These are phyloP conservation scores for Bucco capensis DNA, from an alignment of 2,113 vertebrate species.

Conservation along the genomic window DNA sequence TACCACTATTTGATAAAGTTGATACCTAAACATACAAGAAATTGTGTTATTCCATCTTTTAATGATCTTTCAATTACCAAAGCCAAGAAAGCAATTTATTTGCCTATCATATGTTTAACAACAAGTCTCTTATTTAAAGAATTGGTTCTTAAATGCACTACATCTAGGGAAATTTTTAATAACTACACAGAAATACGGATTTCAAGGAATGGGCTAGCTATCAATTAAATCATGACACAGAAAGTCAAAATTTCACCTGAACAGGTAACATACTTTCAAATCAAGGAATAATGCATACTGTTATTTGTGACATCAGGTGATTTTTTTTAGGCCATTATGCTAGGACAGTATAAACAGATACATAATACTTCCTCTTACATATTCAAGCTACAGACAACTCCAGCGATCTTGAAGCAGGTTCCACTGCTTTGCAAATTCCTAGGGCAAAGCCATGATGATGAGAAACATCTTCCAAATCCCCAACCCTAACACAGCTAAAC, in stretches of 20 bases:
- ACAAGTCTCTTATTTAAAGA: neutral
- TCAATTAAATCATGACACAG: neutral
- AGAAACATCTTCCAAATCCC: neutral
- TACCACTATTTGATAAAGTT: neutral
- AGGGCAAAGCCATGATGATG: neutral
- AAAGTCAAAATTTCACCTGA: neutral
- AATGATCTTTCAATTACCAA: neutral
- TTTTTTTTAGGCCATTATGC: neutral
- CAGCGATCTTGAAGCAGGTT: neutral
- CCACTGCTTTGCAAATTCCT: neutral
- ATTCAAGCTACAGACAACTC: neutral
- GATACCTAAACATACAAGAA: neutral
- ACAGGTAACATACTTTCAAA: neutral
- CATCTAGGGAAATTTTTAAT: neutral
- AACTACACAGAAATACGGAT: neutral
- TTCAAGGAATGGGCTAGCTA: neutral
- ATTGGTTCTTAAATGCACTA: neutral
- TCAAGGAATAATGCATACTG: neutral
- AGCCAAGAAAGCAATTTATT: neutral
- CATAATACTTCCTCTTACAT: neutral
- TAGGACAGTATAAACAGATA: neutral
- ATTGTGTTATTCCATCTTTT: neutral
- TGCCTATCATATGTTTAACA: neutral
- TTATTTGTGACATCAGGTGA: neutral
- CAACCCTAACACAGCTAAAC: neutral